phyloP scores from a whole-genome alignment of 2,113 vertebrate genomes.

The Phycodurus eques region DNA sequence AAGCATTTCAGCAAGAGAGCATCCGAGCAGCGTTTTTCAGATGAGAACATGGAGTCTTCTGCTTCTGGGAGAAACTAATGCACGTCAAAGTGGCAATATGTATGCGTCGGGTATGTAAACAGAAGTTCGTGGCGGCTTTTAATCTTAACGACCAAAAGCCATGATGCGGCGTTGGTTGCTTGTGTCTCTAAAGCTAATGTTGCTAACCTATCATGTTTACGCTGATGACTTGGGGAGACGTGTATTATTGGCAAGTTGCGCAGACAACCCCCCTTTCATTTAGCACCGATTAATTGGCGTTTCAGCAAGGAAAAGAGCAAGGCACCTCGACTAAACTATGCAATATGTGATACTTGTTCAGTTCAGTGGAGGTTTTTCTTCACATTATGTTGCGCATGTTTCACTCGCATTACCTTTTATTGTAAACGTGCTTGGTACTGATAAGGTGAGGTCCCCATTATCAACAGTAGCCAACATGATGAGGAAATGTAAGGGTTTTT shows the following conservation, averaged over 20 bases:
- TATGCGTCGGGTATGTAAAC: constrained; percentile 30
- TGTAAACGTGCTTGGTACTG: not conserved
- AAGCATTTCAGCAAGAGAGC: constrained; percentile 43
- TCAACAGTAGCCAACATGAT: not conserved
- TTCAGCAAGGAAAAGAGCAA: too few relatives aligned
- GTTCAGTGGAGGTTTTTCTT: not conserved
- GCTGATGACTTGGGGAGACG: constrained; percentile 35
- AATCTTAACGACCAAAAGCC: not conserved
- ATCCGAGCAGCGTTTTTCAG: constrained; percentile 36
- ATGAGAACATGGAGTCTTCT: constrained; percentile 33
- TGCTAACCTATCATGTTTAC: constrained; percentile 41
- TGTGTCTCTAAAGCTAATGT: constrained; percentile 19
- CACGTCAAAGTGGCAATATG: not conserved
- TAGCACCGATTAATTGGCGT: not conserved
- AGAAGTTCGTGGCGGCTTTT: not conserved
- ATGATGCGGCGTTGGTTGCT: not conserved
- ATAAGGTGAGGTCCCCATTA: not conserved
- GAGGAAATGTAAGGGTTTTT: not conserved
- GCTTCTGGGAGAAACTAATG: constrained; percentile 22
- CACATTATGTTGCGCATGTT: not conserved
- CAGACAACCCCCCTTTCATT: not conserved
- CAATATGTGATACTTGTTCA: not conserved
- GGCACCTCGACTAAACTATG: not conserved
- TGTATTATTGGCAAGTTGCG: constrained; percentile 39
- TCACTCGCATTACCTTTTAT: not conserved